A percentile compares a stretch with the other conserved stretches of the same genome.
Conservation (phyloP, 1,140 invertebrate species). For the Macrosteles quadrilineatus region DNA sequence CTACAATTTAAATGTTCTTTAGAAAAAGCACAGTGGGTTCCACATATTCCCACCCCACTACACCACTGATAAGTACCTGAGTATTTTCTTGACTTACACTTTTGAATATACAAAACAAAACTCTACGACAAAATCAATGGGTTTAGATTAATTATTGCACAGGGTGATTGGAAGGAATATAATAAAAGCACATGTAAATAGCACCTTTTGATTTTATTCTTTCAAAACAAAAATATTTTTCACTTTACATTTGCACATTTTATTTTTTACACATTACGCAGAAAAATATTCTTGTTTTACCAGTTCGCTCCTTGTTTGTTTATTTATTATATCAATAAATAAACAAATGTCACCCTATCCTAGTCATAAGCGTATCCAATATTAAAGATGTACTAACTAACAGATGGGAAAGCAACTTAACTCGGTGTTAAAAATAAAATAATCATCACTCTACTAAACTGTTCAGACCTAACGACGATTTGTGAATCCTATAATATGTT, state of each 20-base stretch:
- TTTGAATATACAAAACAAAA: too few species aligned
- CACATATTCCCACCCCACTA: too few species aligned
- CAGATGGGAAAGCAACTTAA: background rate
- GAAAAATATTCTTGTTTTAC: slow-evolving; percentile 20
- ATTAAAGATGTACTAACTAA: background rate
- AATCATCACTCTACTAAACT: background rate
- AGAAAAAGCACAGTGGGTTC: too few species aligned
- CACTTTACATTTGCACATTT: slow-evolving; percentile 3
- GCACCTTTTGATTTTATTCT: slow-evolving; percentile 25
- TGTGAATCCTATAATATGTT: too few species aligned
- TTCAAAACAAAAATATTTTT: slow-evolving; percentile 23
- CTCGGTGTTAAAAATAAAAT: background rate
- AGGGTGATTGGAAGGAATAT: too few species aligned
- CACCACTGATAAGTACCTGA: too few species aligned
- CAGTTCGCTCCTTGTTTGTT: too few species aligned
- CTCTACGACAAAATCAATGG: too few species aligned
- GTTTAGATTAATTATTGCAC: too few species aligned
- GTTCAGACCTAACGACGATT: background rate
- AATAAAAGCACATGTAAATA: background rate
- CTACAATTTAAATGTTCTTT: too few species aligned
- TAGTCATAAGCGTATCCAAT: slow-evolving; percentile 1
- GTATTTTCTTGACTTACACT: too few species aligned
- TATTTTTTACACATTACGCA: background rate
- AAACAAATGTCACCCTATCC: background rate
- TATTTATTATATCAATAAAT: background rate